Conservation (phyloP, 2,113 vertebrate species). For the Lipotes vexillifer region DNA sequence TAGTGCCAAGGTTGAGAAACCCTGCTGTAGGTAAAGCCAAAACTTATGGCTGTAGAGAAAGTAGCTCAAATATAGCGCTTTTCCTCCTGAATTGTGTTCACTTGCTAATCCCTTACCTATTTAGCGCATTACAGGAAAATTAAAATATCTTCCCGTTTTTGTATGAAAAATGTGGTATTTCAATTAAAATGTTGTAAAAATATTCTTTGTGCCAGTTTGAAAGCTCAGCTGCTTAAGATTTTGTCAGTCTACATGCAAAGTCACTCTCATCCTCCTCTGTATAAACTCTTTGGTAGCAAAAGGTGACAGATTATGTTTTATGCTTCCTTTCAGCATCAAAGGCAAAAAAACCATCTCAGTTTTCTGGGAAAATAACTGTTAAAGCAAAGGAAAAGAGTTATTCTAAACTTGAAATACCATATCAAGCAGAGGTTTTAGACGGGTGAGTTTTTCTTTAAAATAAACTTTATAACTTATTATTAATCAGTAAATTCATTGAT, state of each 20-base stretch:
- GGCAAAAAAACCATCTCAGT: slow-evolving; percentile 92
- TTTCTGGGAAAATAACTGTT: slow-evolving; percentile 98
- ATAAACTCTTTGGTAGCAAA: neutral
- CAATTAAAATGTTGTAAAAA: neutral
- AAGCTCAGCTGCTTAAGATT: neutral
- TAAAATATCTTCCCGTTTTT: neutral
- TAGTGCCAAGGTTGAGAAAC: neutral
- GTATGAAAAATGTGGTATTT: neutral
- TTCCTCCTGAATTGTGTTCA: neutral
- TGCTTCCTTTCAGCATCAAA: slow-evolving; percentile 89
- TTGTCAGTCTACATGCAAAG: neutral
- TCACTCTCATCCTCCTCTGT: neutral
- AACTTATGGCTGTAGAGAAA: neutral
- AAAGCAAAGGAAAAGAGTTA: slow-evolving; percentile 99
- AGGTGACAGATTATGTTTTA: slow-evolving; percentile 1
- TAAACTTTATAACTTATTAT: neutral
- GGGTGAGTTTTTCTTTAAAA: slow-evolving; percentile 85
- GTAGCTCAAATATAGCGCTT: neutral
- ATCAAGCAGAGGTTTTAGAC: slow-evolving; percentile 97
- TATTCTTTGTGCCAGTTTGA: neutral
- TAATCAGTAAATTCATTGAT: neutral
- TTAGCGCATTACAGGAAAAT: neutral
- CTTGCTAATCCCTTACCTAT: neutral
- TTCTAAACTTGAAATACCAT: slow-evolving; percentile 99
- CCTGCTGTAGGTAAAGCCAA: neutral